Conservation (phyloP, 2,797 vertebrate species). For the Vespertilio murinus region DNA sequence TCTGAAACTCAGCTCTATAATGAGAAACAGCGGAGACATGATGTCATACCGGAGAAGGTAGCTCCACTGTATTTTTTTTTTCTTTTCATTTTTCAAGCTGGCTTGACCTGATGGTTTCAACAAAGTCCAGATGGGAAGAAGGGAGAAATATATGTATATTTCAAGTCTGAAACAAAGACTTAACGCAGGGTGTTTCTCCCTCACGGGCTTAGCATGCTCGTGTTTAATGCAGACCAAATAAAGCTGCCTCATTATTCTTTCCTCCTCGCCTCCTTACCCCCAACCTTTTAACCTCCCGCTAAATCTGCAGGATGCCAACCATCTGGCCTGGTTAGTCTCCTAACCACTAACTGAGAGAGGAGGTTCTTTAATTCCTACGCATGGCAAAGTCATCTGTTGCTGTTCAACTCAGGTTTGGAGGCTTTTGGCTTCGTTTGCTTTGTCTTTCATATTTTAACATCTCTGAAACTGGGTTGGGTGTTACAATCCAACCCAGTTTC, state of each 20-base stretch:
- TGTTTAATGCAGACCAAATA: constrained; percentile 47
- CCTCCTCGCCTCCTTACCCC: neutral
- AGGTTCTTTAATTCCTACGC: neutral
- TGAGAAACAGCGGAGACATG: constrained; percentile 77
- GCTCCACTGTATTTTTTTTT: constrained; percentile 16
- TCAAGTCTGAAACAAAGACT: constrained; percentile 61
- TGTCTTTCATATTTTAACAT: constrained; percentile 30
- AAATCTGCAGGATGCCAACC: constrained; percentile 25
- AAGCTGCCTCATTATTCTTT: constrained; percentile 42
- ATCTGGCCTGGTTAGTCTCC: constrained; percentile 43
- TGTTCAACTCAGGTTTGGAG: neutral
- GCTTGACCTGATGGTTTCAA: constrained; percentile 73
- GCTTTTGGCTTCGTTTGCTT: neutral
- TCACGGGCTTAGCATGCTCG: constrained; percentile 53
- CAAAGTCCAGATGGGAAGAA: constrained; percentile 76
- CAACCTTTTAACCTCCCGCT: constrained; percentile 47
- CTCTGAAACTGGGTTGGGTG: neutral
- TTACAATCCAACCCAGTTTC: neutral
- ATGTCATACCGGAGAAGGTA: constrained; percentile 75
- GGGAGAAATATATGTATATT: constrained; percentile 43
- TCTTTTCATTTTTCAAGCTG: constrained; percentile 60
- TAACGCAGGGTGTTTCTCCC: constrained; percentile 7
- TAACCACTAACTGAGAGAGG: neutral
- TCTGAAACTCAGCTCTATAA: constrained; percentile 70
- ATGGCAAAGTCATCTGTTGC: constrained; percentile 29